Percentiles rank a stretch among this genome's conserved stretches.
phyloP scores from a whole-genome alignment of 2,113 vertebrate species.

The Lophura nycthemera region DNA sequence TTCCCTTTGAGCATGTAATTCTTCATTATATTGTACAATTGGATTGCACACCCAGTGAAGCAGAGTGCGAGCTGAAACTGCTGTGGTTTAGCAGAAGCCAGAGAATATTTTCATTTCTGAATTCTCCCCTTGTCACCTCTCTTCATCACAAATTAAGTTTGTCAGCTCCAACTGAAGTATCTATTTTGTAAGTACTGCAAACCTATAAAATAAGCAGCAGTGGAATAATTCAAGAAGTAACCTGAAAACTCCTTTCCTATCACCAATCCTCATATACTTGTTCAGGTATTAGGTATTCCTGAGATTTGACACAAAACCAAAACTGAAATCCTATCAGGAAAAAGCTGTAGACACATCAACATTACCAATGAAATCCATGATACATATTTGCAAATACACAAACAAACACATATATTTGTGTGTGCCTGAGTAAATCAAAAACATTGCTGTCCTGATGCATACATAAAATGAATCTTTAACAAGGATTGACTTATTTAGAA shows the following conservation, averaged over 20 bases:
- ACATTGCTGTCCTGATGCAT: background rate
- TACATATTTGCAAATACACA: background rate
- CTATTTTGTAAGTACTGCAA: background rate
- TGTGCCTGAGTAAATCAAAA: background rate
- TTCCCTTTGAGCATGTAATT: background rate
- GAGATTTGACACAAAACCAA: background rate
- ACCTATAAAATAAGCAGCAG: background rate
- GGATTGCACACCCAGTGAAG: background rate
- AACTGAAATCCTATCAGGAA: background rate
- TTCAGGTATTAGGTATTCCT: background rate
- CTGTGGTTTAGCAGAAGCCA: background rate
- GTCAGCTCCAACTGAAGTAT: background rate
- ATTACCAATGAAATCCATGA: background rate
- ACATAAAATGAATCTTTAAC: background rate
- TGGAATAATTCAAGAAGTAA: background rate
- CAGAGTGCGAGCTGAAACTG: background rate
- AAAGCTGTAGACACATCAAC: background rate
- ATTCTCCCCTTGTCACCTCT: background rate
- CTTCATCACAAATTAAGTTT: background rate
- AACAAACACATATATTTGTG: background rate
- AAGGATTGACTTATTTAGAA: background rate
- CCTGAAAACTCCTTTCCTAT: background rate
- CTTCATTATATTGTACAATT: background rate
- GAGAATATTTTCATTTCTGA: background rate
- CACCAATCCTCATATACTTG: background rate